Base-by-base conservation (phyloP, 1,140 invertebrate genomes). In the Notospermus geniculatus region DNA sequence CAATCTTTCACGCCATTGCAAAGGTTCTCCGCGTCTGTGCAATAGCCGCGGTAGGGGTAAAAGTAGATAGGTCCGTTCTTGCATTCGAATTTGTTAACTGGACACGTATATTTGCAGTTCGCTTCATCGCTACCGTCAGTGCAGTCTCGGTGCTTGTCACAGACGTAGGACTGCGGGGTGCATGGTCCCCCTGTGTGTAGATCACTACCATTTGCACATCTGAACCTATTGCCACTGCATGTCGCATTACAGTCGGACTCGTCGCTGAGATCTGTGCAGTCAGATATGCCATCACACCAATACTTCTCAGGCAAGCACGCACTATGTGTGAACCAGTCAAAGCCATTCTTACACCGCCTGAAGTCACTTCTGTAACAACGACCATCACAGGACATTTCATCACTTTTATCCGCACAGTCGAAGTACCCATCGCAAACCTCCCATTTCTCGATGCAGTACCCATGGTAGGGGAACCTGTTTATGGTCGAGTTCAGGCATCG, bases 71-170 rank as follows among this genome's bases (percentile, higher is more conserved):
- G 19, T 9, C 46, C 46, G n/a, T 19, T 50, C 19, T 50, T 19
- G 25, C 46, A 50, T 50, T 50, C 4, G 46, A 50, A 23, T 27
- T 50, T 19, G n/a, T 50, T 27, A n/a, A 27, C n/a, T 5, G 19
- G 19, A 27, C 46, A 50, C 4, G 46, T 23, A 9, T 50, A 19
- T 5, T 27, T 50, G 46, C 46, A 50, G n/a, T n/a, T 27, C 5
- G 25, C 46, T 27, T 74, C 72, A 43, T 74, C 72, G n/a, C 64
- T 64, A 0, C 69, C 69, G 61, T 74, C 71, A 23, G 65, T 65
- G 58, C 72, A 74, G 57, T 74, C 70, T 58, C 69, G 66, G 32
- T 65, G 64, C 13, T 67, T 62, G 56, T 74, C 72, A 63, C 72
- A 74, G 1, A 41, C 46, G 15, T 54, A 36, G n/a, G 67, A 59